Base-by-base conservation (phyloP, 2,888 invertebrate genomes). In the Antheraea assamensis region DNA sequence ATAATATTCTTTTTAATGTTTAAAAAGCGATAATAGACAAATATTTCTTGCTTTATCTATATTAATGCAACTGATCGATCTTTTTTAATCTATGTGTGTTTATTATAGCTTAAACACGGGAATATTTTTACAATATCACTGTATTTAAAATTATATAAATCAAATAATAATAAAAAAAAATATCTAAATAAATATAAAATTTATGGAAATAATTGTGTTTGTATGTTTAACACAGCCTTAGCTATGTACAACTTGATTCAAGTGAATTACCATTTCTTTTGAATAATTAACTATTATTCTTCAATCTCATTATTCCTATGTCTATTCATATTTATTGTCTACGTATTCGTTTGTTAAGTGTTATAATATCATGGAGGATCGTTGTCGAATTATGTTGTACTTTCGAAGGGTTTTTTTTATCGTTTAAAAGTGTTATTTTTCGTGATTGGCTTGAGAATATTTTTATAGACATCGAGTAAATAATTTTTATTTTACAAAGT, bases 271-370 rank as follows among this genome's bases (percentile, higher is more conserved):
- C 73, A 76, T 76, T 76, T 76, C 77, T 79, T 70, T 73, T 70
- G 42, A 72, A 71, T 75, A 76, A 74, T 71, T 73, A 74, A 76
- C 75, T 76, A 75, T 75, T 76, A 75, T 24, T 78, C 73, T 76
- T 78, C 77, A 81, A 81, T 81, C 80, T 81, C 80, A 80, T 76
- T 79, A 79, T 76, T 77, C 76, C 42, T 71, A 73, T 71, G 75
- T 75, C 30, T 70, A 74, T 64, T 72, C 55, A 64, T 71, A 71
- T 71, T 73, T 75, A 75, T 71, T 73, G 49, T 71, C 73, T 75
- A 73, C 74, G 73, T 73, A 70, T 35, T 73, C 73, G 55, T 73
- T 70, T 42, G 58, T 21, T 73, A 47, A 35, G 31, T 68, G 21
- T 31, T 58, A n/a, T 15, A 27, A 66, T 66, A 21, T 13, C 0